Conservation (phyloP, 2,888 invertebrate genomes). For the Andrena flavipes region DNA sequence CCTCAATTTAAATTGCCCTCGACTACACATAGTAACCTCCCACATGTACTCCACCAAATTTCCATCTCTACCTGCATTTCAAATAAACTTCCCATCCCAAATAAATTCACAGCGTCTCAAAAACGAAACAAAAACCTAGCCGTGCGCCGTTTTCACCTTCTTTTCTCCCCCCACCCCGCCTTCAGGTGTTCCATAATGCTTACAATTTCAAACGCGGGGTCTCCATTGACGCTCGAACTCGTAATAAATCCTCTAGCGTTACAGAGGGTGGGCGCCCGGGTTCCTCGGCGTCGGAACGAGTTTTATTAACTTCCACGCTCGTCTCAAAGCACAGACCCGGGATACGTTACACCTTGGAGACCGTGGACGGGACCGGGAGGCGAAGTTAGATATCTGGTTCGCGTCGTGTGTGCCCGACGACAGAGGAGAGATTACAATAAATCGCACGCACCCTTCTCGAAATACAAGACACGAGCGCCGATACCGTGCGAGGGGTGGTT, state of each 20-base stretch:
- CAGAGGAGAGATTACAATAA: slow-evolving; percentile 75
- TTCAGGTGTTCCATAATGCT: not conserved
- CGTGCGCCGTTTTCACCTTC: no score
- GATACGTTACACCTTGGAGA: slow-evolving; percentile 56
- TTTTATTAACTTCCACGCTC: slow-evolving; percentile 67
- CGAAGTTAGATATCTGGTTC: slow-evolving; percentile 62
- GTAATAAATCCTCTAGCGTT: slow-evolving; percentile 47
- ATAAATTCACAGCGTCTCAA: no score
- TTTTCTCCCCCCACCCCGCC: not conserved
- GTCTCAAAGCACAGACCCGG: slow-evolving; percentile 44
- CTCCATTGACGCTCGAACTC: slow-evolving; percentile 18
- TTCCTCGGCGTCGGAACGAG: slow-evolving; percentile 40
- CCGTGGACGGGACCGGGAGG: slow-evolving; percentile 18
- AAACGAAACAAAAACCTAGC: no score
- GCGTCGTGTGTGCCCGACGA: slow-evolving; percentile 46
- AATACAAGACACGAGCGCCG: slow-evolving; percentile 73
- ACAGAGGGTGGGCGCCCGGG: slow-evolving; percentile 15
- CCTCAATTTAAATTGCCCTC: no score
- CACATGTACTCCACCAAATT: no score
- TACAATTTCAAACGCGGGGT: slow-evolving; percentile 8
- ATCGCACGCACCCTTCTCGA: slow-evolving; percentile 79
- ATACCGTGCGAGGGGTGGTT: slow-evolving; percentile 53
- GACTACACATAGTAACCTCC: no score
- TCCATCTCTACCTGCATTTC: no score
- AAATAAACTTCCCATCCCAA: no score